Conservation (phyloP, 2,797 vertebrate species). For the Stomatorhinus walkeri region DNA sequence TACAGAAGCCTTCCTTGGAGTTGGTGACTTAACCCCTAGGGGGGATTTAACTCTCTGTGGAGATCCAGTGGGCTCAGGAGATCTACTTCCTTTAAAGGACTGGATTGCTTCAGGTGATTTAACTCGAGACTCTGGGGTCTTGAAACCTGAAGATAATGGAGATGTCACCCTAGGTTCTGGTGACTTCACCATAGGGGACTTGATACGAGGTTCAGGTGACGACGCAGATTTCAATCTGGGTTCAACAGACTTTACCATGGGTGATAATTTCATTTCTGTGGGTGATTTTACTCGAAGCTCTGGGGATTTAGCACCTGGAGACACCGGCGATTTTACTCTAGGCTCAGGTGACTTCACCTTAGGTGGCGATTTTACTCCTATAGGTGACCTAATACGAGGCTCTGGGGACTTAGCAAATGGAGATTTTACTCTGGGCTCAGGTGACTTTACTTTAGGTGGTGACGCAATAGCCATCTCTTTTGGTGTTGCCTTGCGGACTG, state of each 20-base stretch:
- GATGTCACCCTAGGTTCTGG: constrained; percentile 54
- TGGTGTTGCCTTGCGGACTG: constrained; percentile 68
- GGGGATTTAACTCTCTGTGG: constrained; percentile 66
- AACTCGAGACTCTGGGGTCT: constrained; percentile 44
- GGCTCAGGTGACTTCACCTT: constrained; percentile 68
- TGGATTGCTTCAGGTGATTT: constrained; percentile 19
- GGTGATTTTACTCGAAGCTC: constrained; percentile 66
- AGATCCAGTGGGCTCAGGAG: constrained; percentile 24
- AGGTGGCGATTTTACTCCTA: constrained; percentile 68
- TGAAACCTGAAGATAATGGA: constrained; percentile 3
- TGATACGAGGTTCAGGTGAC: constrained; percentile 41
- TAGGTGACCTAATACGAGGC: constrained; percentile 29
- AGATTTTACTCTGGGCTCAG: constrained; percentile 71
- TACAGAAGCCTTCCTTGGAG: constrained; percentile 49
- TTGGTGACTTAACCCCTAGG: constrained; percentile 56
- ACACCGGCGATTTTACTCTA: constrained; percentile 58
- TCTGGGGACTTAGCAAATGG: constrained; percentile 62
- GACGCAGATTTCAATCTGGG: constrained; percentile 27
- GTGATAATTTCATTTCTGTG: constrained; percentile 54
- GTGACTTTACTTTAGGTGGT: constrained; percentile 75
- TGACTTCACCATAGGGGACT: constrained; percentile 23
- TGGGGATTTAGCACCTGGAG: constrained; percentile 54
- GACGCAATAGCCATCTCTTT: constrained; percentile 69
- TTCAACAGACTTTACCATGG: constrained; percentile 42
- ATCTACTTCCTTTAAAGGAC: constrained; percentile 15